These are phyloP conservation scores for Ciconia nigra DNA, from an alignment of 2,797 vertebrate species.

Conservation along the genomic window DNA sequence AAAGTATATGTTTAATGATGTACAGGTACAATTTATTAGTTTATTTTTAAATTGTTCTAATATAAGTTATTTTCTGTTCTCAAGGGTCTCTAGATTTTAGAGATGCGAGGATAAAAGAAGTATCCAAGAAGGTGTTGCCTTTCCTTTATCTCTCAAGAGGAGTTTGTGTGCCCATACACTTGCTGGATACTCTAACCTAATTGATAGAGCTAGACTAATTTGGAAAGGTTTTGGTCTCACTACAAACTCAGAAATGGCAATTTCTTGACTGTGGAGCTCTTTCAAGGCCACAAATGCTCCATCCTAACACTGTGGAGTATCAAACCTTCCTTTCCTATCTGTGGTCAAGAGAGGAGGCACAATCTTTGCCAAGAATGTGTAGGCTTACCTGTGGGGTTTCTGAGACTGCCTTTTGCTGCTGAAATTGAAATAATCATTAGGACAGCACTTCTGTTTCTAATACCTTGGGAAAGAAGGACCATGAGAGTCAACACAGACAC, in stretches of 20 bases:
- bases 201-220: not conserved
- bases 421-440: not conserved
- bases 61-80: not conserved
- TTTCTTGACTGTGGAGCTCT: not conserved
- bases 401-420: not conserved
- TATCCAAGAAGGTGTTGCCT: not conserved
- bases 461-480: not conserved
- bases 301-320: not conserved
- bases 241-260: not conserved
- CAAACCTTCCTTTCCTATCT: not conserved
- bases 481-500: not conserved
- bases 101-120: not conserved
- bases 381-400: not conserved
- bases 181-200: not conserved
- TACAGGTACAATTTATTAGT: not conserved
- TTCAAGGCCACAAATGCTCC: not conserved
- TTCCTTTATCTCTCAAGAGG: not conserved
- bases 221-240: not conserved
- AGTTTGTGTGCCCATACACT: not conserved
- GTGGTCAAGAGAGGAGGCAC: not conserved
- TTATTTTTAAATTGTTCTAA: not conserved
- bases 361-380: not conserved
- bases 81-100: not conserved
- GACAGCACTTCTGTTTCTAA: not conserved
- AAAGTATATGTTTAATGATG: not conserved